These are phyloP conservation scores for Penaeus monodon DNA, from an alignment of 2,888 invertebrate species.

Conservation along the genomic window DNA sequence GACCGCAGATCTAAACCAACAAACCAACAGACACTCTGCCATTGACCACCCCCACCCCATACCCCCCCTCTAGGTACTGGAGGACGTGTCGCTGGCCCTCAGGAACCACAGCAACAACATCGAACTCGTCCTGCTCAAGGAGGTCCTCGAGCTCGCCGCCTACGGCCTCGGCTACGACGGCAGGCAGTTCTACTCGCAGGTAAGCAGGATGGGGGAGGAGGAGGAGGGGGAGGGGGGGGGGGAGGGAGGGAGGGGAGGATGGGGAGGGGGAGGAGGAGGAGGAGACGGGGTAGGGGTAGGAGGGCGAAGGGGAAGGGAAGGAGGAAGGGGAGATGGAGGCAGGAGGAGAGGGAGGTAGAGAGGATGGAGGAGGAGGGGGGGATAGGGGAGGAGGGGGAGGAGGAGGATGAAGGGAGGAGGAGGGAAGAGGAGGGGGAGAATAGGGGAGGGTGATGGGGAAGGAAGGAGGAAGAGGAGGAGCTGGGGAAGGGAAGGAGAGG, in stretches of 20 bases:
- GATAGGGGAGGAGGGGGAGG: too few relatives aligned
- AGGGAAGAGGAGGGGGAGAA: too few relatives aligned
- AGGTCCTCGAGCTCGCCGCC: slow-evolving; percentile 80
- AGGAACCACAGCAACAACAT: slow-evolving; percentile 67
- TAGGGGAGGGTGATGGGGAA: too few relatives aligned
- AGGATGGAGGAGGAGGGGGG: not conserved
- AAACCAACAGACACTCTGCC: too few relatives aligned
- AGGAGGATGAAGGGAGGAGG: too few relatives aligned
- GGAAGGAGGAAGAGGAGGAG: too few relatives aligned
- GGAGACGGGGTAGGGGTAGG: not conserved
- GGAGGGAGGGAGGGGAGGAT: not conserved
- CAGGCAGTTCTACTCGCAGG: slow-evolving; percentile 81
- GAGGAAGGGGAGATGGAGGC: not conserved
- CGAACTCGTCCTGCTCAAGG: slow-evolving; percentile 76
- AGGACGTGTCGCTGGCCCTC: slow-evolving; percentile 78
- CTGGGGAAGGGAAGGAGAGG: too few relatives aligned
- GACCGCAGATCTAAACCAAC: too few relatives aligned
- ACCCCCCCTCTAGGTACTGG: slow-evolving; percentile 73
- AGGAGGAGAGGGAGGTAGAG: too few relatives aligned
- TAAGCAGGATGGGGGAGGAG: slow-evolving; percentile 58
- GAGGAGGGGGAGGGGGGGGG: too few relatives aligned
- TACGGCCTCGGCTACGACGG: slow-evolving; percentile 84
- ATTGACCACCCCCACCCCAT: not conserved
- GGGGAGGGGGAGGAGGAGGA: not conserved
- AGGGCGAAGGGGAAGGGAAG: not conserved